phyloP scores from a whole-genome alignment of 1,140 invertebrate species.

The Spodoptera litura region DNA sequence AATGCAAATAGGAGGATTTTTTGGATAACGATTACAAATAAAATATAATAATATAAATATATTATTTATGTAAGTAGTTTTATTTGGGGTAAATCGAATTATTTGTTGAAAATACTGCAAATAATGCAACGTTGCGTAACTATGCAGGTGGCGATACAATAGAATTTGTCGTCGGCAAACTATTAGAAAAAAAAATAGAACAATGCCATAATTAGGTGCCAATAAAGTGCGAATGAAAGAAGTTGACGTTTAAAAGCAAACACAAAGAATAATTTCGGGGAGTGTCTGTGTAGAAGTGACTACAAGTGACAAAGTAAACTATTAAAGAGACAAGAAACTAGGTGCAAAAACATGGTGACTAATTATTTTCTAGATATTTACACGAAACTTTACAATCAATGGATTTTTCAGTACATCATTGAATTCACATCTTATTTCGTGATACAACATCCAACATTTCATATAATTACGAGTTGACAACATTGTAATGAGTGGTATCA shows the following conservation, averaged over 20 bases:
- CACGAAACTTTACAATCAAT: no score
- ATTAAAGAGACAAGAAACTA: no score
- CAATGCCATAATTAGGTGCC: conserved; percentile 65
- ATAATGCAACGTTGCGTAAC: conserved; percentile 42
- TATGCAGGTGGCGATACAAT: conserved; percentile 54
- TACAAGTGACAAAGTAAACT: neutral
- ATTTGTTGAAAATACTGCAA: neutral
- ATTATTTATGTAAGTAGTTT: neutral
- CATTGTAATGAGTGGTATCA: conserved; percentile 15
- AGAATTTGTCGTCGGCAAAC: conserved; percentile 36
- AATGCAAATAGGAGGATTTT: conserved; percentile 14
- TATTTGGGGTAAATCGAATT: neutral
- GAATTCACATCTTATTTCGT: no score
- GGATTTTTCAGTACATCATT: no score
- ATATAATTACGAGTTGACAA: neutral
- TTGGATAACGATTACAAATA: neutral
- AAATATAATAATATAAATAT: neutral
- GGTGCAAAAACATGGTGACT: no score
- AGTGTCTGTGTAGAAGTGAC: neutral
- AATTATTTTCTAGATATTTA: no score
- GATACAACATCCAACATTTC: neutral
- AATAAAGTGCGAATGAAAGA: conserved; percentile 67
- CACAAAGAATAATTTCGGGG: conserved; percentile 43
- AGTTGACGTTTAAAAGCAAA: conserved; percentile 56
- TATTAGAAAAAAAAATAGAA: conserved; percentile 47